A percentile compares a stretch with the other conserved stretches of the same genome.
phyloP scores from a whole-genome alignment of 2,888 invertebrate genomes.

The Drosophila fungiperda region DNA sequence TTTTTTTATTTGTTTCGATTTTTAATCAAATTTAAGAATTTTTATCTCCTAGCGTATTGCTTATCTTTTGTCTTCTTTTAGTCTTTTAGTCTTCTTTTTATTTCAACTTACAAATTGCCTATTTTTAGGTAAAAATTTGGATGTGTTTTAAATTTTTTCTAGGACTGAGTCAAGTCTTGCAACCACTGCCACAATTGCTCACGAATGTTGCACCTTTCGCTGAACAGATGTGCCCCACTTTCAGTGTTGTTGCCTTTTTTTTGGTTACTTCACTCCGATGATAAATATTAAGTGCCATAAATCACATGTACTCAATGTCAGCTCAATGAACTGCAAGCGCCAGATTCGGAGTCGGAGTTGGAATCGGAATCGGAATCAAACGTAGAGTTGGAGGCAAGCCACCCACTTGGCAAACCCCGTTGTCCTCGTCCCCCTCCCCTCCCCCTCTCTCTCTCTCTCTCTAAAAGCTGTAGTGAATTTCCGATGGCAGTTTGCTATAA shows the following conservation, averaged over 20 bases:
- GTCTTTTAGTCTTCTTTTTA: too few relatives aligned
- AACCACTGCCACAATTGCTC: background rate
- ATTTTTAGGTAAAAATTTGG: background rate
- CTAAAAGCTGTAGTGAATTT: constrained; percentile 7
- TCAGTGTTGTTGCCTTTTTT: background rate
- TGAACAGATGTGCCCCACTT: background rate
- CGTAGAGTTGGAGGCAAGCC: constrained; percentile 4
- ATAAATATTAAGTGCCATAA: constrained; percentile 60
- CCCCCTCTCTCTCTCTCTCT: background rate
- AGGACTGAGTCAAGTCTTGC: background rate
- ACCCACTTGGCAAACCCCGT: background rate
- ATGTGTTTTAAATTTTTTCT: too few relatives aligned
- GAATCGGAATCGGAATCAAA: background rate
- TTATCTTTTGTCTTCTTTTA: background rate
- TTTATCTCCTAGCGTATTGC: background rate
- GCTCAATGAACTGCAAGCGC: constrained; percentile 76
- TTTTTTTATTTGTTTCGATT: background rate
- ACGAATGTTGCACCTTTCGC: constrained; percentile 40
- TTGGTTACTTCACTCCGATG: background rate
- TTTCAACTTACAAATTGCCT: background rate
- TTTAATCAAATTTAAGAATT: background rate
- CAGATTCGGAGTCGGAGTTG: constrained; percentile 11
- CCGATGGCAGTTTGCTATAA: constrained; percentile 19
- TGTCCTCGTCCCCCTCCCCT: background rate
- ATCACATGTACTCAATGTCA: constrained; percentile 79